Evolutionary conservation across 2,113 vertebrate genomes (phyloP).

Genomic region (Muscicapa adusta): DNA sequence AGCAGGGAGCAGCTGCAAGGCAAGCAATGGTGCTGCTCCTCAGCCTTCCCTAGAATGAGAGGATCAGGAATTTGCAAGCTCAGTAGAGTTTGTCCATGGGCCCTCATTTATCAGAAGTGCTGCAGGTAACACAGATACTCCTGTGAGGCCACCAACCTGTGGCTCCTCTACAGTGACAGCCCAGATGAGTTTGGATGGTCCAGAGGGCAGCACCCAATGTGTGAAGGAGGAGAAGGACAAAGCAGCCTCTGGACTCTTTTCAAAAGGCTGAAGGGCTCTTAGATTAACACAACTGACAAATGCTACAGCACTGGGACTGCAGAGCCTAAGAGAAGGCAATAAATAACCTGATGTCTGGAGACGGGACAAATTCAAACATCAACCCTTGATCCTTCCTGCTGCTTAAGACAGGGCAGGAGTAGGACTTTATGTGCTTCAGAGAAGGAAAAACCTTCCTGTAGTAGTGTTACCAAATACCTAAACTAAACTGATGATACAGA

Average conservation of each 20-base stretch:
- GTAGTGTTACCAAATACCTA: background rate
- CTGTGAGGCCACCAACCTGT: background rate
- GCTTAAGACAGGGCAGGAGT: background rate
- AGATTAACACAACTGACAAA: background rate
- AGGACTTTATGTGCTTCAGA: background rate
- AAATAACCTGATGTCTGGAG: background rate
- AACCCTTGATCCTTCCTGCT: background rate
- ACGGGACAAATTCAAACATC: background rate
- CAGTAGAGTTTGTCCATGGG: background rate
- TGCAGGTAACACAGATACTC: background rate
- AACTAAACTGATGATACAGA: accelerated
- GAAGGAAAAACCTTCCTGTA: background rate
- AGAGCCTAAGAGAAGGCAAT: background rate
- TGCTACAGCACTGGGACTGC: background rate
- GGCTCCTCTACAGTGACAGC: background rate
- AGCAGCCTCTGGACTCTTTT: background rate
- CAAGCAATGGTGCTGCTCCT: background rate
- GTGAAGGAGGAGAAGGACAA: background rate
- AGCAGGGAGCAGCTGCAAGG: background rate
- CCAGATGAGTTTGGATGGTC: accelerated
- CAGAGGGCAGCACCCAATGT: background rate
- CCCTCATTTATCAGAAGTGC: background rate
- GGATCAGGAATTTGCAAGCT: background rate
- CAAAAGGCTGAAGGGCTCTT: background rate
- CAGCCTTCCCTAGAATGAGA: background rate